Conservation (phyloP, 2,113 vertebrate genomes). For the Callospermophilus lateralis region DNA sequence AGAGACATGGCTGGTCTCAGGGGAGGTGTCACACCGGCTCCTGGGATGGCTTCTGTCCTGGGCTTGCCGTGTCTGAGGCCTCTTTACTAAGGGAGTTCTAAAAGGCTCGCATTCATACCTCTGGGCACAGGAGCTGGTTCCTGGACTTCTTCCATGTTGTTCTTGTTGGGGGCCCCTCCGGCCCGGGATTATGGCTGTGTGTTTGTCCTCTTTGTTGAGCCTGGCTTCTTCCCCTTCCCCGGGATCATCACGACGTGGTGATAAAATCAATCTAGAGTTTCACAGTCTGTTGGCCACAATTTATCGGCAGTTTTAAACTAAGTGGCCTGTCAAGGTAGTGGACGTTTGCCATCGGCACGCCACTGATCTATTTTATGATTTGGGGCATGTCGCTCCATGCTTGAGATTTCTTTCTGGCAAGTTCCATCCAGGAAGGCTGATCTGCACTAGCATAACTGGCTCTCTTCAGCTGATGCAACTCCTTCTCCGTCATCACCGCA, state of each 20-base stretch:
- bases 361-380: constrained; percentile 87
- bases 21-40: neutral
- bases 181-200: neutral
- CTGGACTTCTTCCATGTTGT: neutral
- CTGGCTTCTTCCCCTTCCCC: constrained; percentile 48
- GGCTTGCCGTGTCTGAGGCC: neutral
- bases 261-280: constrained; percentile 74
- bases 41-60: neutral
- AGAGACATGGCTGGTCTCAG: neutral
- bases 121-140: neutral
- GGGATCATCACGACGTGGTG: constrained; percentile 1
- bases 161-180: neutral
- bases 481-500: constrained; percentile 82
- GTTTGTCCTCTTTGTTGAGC: neutral
- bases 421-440: constrained; percentile 97
- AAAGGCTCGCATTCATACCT: constrained; percentile 25
- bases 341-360: neutral
- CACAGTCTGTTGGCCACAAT: constrained; percentile 73
- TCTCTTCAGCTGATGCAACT: constrained; percentile 88
- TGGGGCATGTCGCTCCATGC: constrained; percentile 97
- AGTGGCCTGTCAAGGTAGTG: constrained; percentile 41
- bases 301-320: constrained; percentile 74
- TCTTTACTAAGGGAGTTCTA: neutral
- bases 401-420: constrained; percentile 98
- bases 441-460: constrained; percentile 83